Evolutionary conservation across 1,140 invertebrate genomes (phyloP), one percentile per base, ranked within the genome.

Genomic region (Formica exsecta): DNA sequence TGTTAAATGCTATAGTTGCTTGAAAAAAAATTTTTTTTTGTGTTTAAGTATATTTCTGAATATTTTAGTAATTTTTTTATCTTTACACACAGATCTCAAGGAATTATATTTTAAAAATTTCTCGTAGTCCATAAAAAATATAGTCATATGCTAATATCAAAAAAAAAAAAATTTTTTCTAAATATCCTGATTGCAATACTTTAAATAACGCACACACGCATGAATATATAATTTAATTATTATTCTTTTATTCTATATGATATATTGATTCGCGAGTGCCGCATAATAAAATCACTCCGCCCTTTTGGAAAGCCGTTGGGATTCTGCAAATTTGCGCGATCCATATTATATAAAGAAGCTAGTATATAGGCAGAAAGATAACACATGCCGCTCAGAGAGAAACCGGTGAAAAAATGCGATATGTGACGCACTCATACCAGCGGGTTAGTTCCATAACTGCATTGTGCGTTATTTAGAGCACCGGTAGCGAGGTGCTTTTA

Each of bases 401-500:
- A 66, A 79, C 41, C 44, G 11, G 25, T 70, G 73, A 87, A 87
- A 87, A 87, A 86, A 77, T 41, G 71, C 41, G 84, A 70, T 59
- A 80, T 51, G 57, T 81, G 68, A 68, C 57, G 86, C 61, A 64
- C 81, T 85, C 59, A 76, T 85, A 76, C 57, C 44, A 77, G 61
- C 76, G 74, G 86, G 85, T 88, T 88, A 90, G 89, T 84, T 88
- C 74, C 89, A 76, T 91, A 91, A 91, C 90, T 91, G 64, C 87
- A 91, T 91, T 91, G 75, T 84, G 80, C 77, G 77, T 89, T 89
- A 91, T 91, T 89, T 87, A 91, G 86, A 86, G 89, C 89, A 86
- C 80, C 65, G 54, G 79, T 65, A 87, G 89, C 85, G 77, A 89
- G 83, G 84, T 89, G 90, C 90, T 91, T 91, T 91, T 91, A 91